Percentiles rank a stretch among this genome's conserved stretches.
phyloP scores from a whole-genome alignment of 2,797 vertebrate species.

The Schizothorax lantsangensis region DNA sequence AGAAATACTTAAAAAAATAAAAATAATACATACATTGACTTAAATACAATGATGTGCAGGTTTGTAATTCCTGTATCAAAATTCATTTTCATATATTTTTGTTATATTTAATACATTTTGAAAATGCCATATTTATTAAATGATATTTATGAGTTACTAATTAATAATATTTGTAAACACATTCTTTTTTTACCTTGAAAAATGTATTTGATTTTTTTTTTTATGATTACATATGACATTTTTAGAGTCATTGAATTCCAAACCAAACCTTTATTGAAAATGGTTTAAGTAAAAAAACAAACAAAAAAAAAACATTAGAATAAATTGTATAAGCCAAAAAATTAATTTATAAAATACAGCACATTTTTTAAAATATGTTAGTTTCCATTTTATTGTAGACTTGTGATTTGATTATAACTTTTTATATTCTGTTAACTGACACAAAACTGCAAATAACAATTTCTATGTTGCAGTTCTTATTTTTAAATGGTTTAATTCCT shows the following conservation, averaged over 20 bases:
- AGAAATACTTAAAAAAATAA: background rate
- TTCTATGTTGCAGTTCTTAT: background rate
- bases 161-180: background rate
- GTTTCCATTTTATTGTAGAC: background rate
- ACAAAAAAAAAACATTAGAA: background rate
- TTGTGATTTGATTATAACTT: background rate
- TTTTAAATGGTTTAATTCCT: conserved; percentile 18
- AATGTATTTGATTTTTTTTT: background rate
- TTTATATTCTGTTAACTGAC: background rate
- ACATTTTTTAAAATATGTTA: background rate
- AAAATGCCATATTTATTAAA: background rate
- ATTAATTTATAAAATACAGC: background rate
- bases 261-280: background rate
- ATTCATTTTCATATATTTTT: background rate
- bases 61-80: background rate
- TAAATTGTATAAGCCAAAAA: background rate
- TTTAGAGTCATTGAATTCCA: background rate
- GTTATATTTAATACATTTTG: background rate
- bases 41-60: background rate
- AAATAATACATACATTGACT: background rate
- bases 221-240: background rate
- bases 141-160: too few species aligned
- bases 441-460: background rate
- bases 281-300: background rate
- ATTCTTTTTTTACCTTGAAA: background rate